Conservation (phyloP, 2,113 vertebrate genomes). For the Chaetodon trifascialis region DNA sequence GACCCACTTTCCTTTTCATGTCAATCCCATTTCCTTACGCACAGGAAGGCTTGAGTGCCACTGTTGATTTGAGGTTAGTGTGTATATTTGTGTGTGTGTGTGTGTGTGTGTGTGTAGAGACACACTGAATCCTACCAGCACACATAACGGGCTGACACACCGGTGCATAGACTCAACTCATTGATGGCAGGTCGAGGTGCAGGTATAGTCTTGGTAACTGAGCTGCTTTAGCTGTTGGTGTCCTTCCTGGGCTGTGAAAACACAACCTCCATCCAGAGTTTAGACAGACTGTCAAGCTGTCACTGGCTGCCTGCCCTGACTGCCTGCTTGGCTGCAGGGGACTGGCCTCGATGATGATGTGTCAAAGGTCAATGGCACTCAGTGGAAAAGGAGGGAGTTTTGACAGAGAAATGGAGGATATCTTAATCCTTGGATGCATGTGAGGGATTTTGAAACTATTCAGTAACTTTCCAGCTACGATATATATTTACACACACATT, state of each 20-base stretch:
- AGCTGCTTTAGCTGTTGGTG: slow-evolving; percentile 56
- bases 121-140: slow-evolving; percentile 26
- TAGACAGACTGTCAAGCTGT: slow-evolving; percentile 82
- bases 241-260: slow-evolving; percentile 70
- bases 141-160: slow-evolving; percentile 18
- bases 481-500: not conserved
- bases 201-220: slow-evolving; percentile 51
- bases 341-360: slow-evolving; percentile 58
- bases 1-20: slow-evolving; percentile 56
- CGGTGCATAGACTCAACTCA: not conserved
- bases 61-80: slow-evolving; percentile 61
- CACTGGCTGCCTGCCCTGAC: slow-evolving; percentile 62
- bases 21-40: slow-evolving; percentile 71
- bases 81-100: slow-evolving; percentile 5
- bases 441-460: slow-evolving; percentile 40
- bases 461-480: not conserved
- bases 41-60: slow-evolving; percentile 55
- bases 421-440: slow-evolving; percentile 35
- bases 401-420: slow-evolving; percentile 24
- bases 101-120: slow-evolving; percentile 19
- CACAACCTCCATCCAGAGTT: slow-evolving; percentile 72
- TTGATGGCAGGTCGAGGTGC: slow-evolving; percentile 23
- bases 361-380: slow-evolving; percentile 70
- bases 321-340: slow-evolving; percentile 65
- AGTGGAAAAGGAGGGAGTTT: slow-evolving; percentile 48